Evolutionary conservation across 2,888 invertebrate genomes (phyloP).

Genomic region (Phragmatobia fuliginosa): DNA sequence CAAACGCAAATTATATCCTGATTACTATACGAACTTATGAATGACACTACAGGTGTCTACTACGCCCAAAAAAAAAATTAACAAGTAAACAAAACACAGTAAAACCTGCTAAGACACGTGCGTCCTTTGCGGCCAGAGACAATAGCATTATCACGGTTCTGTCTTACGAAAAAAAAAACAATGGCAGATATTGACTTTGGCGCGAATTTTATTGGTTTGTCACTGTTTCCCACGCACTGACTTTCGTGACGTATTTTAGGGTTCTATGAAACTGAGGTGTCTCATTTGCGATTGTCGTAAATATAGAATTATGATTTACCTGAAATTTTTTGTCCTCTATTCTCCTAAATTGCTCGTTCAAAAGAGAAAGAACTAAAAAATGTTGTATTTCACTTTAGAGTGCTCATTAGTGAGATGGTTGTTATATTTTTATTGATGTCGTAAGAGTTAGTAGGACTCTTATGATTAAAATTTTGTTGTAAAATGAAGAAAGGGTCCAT

Average conservation of each 20-base stretch:
- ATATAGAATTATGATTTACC: conserved; percentile 19
- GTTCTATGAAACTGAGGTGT: conserved; percentile 33
- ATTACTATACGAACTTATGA: conserved; percentile 65
- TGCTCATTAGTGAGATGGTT: neutral
- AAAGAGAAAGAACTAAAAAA: neutral
- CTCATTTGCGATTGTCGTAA: conserved; percentile 35
- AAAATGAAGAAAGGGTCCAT: neutral
- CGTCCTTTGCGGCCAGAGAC: conserved; percentile 82
- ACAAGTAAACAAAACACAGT: conserved; percentile 70
- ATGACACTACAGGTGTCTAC: conserved; percentile 80
- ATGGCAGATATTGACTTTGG: conserved; percentile 61
- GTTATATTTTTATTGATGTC: neutral
- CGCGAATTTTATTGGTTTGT: conserved; percentile 69
- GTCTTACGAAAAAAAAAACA: conserved; percentile 59
- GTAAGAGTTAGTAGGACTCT: neutral
- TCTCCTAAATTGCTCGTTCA: neutral
- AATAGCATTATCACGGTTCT: conserved; percentile 67
- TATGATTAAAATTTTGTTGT: neutral
- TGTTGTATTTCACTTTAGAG: neutral
- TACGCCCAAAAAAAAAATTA: conserved; percentile 63
- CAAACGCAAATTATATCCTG: conserved; percentile 61
- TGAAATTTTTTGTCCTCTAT: neutral
- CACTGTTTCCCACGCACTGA: conserved; percentile 67
- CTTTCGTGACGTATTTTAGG: conserved; percentile 26
- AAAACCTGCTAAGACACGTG: conserved; percentile 78